A percentile compares a stretch with the other conserved stretches of the same genome.
Conservation (phyloP, 2,113 vertebrate species). For the Montifringilla adamsi region DNA sequence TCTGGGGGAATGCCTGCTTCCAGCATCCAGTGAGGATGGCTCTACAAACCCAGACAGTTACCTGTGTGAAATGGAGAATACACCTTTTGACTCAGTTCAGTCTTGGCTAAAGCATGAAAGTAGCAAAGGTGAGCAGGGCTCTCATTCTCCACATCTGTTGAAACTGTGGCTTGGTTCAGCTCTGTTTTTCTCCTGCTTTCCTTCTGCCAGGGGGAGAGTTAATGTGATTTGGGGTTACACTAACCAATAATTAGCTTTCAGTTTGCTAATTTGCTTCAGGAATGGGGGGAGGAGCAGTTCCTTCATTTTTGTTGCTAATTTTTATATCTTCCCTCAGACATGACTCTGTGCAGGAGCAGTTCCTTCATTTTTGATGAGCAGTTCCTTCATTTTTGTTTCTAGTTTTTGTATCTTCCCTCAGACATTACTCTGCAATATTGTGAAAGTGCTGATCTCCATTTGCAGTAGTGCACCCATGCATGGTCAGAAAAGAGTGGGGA, state of each 20-base stretch:
- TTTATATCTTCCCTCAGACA: neutral
- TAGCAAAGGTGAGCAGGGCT: slow-evolving; percentile 66
- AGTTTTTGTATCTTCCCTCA: neutral
- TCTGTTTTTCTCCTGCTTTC: neutral
- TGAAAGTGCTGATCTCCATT: neutral
- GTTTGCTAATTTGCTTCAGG: neutral
- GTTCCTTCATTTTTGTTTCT: neutral
- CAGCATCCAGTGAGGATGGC: slow-evolving; percentile 34
- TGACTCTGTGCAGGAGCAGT: neutral
- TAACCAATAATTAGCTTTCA: neutral
- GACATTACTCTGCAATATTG: neutral
- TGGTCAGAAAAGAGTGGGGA: neutral
- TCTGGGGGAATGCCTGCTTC: slow-evolving; percentile 66
- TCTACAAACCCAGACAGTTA: slow-evolving; percentile 59
- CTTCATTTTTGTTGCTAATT: neutral
- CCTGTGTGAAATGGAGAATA: slow-evolving; percentile 70
- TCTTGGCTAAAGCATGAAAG: slow-evolving; percentile 76
- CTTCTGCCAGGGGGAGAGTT: neutral
- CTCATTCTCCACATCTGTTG: neutral
- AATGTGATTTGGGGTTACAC: neutral
- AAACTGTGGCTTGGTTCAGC: neutral
- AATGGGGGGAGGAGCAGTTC: neutral
- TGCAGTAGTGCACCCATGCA: neutral
- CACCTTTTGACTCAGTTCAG: slow-evolving; percentile 66
- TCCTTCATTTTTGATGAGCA: neutral